Conservation (phyloP, 1,140 invertebrate genomes). For the Neuroterus valhalla region DNA sequence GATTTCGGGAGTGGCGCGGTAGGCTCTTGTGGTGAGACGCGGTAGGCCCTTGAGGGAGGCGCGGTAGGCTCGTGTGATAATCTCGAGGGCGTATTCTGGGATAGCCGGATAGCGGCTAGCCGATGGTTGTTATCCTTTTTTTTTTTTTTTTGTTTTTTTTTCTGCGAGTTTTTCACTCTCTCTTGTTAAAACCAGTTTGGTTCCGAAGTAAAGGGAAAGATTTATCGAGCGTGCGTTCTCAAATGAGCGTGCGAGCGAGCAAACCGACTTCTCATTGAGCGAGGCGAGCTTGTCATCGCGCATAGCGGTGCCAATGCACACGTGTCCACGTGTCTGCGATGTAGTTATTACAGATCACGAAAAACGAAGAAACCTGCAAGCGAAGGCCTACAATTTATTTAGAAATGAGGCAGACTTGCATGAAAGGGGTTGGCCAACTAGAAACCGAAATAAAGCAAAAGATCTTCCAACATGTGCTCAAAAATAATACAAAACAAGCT, state of each 20-base stretch:
- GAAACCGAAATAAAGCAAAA: background rate
- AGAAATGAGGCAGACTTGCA: background rate
- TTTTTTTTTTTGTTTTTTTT: background rate
- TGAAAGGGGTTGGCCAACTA: background rate
- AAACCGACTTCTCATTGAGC: slow-evolving; percentile 9
- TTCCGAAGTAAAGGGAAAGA: background rate
- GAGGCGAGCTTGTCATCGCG: slow-evolving; percentile 5
- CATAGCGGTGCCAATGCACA: slow-evolving; percentile 1
- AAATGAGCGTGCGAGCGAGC: slow-evolving; percentile 14
- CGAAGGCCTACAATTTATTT: background rate
- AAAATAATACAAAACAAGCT: too few species aligned
- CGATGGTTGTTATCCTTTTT: background rate
- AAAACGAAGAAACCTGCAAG: background rate
- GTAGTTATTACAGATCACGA: slow-evolving; percentile 9
- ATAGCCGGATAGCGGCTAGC: background rate
- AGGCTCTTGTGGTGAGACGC: too few species aligned
- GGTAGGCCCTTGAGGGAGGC: background rate
- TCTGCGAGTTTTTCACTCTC: slow-evolving; percentile 12
- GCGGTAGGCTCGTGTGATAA: background rate
- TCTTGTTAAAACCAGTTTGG: background rate
- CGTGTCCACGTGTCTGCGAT: slow-evolving; percentile 5
- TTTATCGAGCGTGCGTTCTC: slow-evolving; percentile 8
- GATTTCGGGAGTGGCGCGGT: too few species aligned
- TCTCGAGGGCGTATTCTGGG: slow-evolving; percentile 8
- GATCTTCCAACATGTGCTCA: too few species aligned